These are phyloP conservation scores for Lepidotrigona ventralis DNA, from an alignment of 1,140 invertebrate species.

Conservation along the genomic window DNA sequence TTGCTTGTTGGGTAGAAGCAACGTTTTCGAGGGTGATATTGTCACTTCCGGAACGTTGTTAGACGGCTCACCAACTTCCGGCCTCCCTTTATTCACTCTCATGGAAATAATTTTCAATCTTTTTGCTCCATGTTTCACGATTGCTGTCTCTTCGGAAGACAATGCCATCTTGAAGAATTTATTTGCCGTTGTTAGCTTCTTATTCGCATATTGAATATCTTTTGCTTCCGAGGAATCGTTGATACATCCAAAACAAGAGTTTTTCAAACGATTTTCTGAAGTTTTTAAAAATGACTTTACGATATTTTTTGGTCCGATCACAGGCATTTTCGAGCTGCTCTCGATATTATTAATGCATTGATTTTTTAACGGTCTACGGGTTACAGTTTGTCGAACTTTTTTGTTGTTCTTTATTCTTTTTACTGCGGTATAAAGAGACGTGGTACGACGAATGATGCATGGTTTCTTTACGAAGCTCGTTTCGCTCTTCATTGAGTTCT, in stretches of 20 bases:
- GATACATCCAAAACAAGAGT: neutral
- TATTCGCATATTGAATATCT: slow-evolving; percentile 15
- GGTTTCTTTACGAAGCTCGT: slow-evolving; percentile 57
- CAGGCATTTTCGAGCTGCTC: slow-evolving; percentile 55
- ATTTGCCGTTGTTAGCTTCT: slow-evolving; percentile 17
- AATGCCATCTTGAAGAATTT: slow-evolving; percentile 24
- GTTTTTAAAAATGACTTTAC: slow-evolving; percentile 41
- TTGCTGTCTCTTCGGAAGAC: slow-evolving; percentile 64
- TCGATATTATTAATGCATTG: slow-evolving; percentile 60
- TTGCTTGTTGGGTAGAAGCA: slow-evolving; percentile 61
- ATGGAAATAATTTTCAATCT: slow-evolving; percentile 67
- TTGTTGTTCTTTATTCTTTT: slow-evolving; percentile 68
- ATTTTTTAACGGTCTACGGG: slow-evolving; percentile 66
- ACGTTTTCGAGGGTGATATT: slow-evolving; percentile 36
- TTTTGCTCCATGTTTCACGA: slow-evolving; percentile 71
- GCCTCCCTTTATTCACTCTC: slow-evolving; percentile 52
- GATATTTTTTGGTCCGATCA: slow-evolving; percentile 51
- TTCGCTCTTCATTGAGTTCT: slow-evolving; percentile 58
- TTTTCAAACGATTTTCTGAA: slow-evolving; percentile 24
- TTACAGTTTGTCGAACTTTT: slow-evolving; percentile 62
- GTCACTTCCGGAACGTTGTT: slow-evolving; percentile 25
- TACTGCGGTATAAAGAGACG: slow-evolving; percentile 63
- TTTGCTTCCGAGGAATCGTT: slow-evolving; percentile 10
- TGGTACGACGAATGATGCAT: slow-evolving; percentile 61
- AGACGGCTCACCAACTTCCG: slow-evolving; percentile 64